Evolutionary conservation across 2,113 vertebrate genomes (phyloP), one percentile per base, ranked within the genome.

Genomic region (Protomyctophum bolini): DNA sequence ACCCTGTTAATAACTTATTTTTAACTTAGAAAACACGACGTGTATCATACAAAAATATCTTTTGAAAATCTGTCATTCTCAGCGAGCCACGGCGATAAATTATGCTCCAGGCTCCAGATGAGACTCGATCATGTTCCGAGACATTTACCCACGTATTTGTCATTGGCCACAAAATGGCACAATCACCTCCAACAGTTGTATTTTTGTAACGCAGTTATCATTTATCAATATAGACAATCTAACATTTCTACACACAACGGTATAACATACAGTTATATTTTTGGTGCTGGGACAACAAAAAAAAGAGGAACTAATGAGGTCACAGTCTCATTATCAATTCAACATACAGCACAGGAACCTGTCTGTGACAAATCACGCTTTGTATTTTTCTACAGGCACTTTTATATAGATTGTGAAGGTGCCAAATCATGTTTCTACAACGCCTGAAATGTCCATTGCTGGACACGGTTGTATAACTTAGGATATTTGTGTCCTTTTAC

Each of bases 321-420:
- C 5, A 14, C 59, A 65, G 59, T 76, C 51, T 15, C 73, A 64
- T 55, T 29, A 54, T 69, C 61, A 66, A 57, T 74, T 69, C 61
- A 66, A 57, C 73, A 71, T 58, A 65, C 14, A 56, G 41, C 54
- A 65, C 14, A 56, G 41, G 45, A 9, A 65, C 46, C 58, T 52
- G 52, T 56, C 58, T 52, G 52, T 56, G 10, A 55, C 33, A 57
- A 55, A 46, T 41, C 54, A 12, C 61, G 59, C 63, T 49, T 68
- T 63, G 62, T 10, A 46, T 59, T 58, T 73, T 58, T 70, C 45
- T 55, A 58, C 54, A 55, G 58, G 50, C 14, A 58, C 41, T 75
- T 77, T 57, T 83, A 63, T 83, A 63, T 63, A 76, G 45, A 4
- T 59, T 80, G 59, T 49, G 51, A 63, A 71, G 67, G 76, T 81